Evolutionary conservation across 2,113 vertebrate genomes (phyloP).

Genomic region (Tretioscincus oriximinensis): DNA sequence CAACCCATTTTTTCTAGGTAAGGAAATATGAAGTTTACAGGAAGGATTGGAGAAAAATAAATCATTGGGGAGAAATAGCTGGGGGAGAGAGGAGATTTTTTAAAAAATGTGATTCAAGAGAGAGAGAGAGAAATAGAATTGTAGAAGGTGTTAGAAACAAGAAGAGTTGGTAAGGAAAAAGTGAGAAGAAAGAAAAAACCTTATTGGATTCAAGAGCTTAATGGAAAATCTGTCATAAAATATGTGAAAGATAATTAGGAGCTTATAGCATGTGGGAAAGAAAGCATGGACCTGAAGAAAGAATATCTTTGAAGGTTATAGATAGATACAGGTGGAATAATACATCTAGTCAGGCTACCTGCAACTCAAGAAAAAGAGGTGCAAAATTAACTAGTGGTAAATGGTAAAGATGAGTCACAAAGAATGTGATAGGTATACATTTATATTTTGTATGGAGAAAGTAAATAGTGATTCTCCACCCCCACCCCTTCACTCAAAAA

Average conservation of each 20-base stretch:
- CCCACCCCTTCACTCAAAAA: background rate
- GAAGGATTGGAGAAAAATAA: background rate
- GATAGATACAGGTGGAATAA: background rate
- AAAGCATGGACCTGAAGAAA: background rate
- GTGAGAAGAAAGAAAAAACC: background rate
- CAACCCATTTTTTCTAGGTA: constrained; percentile 3
- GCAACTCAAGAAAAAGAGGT: no score
- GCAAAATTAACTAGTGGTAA: no score
- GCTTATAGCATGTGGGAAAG: background rate
- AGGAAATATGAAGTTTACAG: constrained; percentile 3
- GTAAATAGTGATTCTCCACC: background rate
- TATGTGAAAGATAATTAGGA: background rate
- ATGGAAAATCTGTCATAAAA: background rate
- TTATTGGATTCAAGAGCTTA: no score
- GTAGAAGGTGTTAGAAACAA: background rate
- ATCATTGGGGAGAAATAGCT: background rate
- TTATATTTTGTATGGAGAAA: background rate
- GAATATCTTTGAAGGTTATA: background rate
- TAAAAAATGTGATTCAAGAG: background rate
- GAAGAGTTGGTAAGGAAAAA: background rate
- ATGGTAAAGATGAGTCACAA: no score
- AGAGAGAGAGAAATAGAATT: background rate
- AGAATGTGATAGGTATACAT: background rate
- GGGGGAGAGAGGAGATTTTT: background rate
- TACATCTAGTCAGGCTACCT: background rate